Percentiles rank a stretch among this genome's conserved stretches.
Evolutionary conservation across 2,888 invertebrate genomes (phyloP).

Genomic region (Malachius bipustulatus): DNA sequence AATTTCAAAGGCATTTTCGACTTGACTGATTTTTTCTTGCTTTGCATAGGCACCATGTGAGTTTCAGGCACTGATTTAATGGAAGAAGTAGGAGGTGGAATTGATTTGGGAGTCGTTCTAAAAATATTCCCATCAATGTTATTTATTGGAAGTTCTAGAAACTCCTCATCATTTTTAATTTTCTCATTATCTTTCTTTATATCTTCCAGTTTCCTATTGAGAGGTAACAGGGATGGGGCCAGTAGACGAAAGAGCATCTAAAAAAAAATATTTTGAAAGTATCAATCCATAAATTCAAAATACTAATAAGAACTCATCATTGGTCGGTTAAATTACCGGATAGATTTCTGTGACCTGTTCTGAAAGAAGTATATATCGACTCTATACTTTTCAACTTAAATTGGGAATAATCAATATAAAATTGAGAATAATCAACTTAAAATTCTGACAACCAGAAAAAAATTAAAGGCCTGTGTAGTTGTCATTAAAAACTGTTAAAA

Average conservation of each 20-base stretch:
- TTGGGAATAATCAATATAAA: no score
- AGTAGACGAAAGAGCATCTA: conserved; percentile 25
- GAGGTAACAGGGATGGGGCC: conserved; percentile 21
- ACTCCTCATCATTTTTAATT: not conserved
- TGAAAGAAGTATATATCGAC: no score
- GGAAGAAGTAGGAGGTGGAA: not conserved
- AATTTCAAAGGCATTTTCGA: not conserved
- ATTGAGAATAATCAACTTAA: no score
- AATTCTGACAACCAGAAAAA: no score
- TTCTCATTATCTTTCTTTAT: conserved; percentile 15
- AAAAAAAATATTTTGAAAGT: conserved; percentile 9
- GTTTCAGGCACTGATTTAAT: not conserved
- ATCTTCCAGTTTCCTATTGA: conserved; percentile 22
- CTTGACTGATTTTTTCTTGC: not conserved
- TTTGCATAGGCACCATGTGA: not conserved
- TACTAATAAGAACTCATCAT: no score
- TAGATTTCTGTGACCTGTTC: no score
- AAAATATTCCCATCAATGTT: not conserved
- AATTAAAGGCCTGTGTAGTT: no score
- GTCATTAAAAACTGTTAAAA: no score
- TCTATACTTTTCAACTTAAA: no score
- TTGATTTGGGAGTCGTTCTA: not conserved
- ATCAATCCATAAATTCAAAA: no score
- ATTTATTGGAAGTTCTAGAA: not conserved
- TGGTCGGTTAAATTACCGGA: no score